Conservation (phyloP, 92 coral and sea anemone genomes). For the Desmophyllum pertusum region DNA sequence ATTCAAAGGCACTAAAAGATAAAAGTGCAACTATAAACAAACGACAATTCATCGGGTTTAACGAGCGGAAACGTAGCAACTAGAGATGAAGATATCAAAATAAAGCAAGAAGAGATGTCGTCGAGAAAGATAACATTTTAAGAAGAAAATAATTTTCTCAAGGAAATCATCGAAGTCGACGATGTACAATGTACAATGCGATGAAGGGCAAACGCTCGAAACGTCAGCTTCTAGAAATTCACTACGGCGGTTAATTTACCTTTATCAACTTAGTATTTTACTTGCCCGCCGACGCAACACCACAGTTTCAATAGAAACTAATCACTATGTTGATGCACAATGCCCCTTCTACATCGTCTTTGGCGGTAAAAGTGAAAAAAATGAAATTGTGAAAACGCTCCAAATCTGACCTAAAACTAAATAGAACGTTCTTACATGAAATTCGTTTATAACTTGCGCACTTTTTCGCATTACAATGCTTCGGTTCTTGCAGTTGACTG, state of each 20-base stretch:
- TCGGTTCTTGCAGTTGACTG: not conserved
- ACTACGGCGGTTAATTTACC: too few species aligned
- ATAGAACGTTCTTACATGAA: not conserved
- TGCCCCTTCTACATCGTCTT: not conserved
- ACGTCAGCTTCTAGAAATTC: too few species aligned
- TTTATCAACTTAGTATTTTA: too few species aligned
- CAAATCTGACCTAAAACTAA: not conserved
- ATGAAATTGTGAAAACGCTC: not conserved
- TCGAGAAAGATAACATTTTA: not conserved
- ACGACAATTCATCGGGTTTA: not conserved
- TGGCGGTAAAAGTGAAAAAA: not conserved
- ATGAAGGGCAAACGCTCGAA: too few species aligned
- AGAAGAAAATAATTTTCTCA: not conserved
- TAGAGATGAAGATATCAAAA: too few species aligned
- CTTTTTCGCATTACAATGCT: not conserved
- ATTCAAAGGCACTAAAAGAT: not conserved
- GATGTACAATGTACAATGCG: not conserved
- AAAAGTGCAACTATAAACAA: conserved; percentile 33
- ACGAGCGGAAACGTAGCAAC: not conserved
- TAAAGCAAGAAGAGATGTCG: not conserved
- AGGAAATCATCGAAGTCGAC: not conserved
- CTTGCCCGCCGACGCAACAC: too few species aligned
- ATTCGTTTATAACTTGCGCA: not conserved
- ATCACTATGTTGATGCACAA: not conserved
- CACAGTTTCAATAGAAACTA: too few species aligned